Conservation (phyloP, 1,140 invertebrate species). For the Drosophila suzukii region DNA sequence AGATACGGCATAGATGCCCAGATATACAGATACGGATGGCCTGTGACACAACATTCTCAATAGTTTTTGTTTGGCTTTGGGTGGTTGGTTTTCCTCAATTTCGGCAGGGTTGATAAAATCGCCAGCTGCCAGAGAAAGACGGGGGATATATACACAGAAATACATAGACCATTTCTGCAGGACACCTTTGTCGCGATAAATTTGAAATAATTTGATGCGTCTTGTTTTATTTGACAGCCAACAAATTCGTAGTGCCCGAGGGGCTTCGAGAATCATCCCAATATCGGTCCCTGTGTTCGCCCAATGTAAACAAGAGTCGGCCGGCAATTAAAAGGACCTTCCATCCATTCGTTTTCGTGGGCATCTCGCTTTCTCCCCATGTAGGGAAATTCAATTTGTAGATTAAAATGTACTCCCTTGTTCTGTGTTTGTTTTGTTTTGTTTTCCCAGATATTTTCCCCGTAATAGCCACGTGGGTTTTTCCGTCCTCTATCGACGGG, state of each 20-base stretch:
- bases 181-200: conserved; percentile 67
- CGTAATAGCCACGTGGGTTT: conserved; percentile 33
- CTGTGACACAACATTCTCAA: conserved; percentile 43
- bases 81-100: conserved; percentile 1
- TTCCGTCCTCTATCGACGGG: conserved; percentile 7
- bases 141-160: background rate
- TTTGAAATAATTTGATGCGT: conserved; percentile 82
- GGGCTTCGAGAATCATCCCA: conserved; percentile 34
- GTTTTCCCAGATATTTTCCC: background rate
- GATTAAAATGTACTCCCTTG: conserved; percentile 55
- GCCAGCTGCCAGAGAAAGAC: conserved; percentile 43
- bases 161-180: conserved; percentile 1
- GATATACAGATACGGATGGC: conserved; percentile 5
- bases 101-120: background rate
- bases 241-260: conserved; percentile 71
- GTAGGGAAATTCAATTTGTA: conserved; percentile 72
- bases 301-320: conserved; percentile 67
- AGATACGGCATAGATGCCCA: background rate
- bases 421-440: conserved; percentile 10
- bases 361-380: conserved; percentile 1
- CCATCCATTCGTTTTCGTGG: background rate
- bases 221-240: conserved; percentile 81
- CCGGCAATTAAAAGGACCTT: conserved; percentile 70
- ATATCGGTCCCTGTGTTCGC: background rate
- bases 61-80: conserved; percentile 33